Evolutionary conservation across 2,113 vertebrate genomes (phyloP).

Genomic region (Axis porcinus): DNA sequence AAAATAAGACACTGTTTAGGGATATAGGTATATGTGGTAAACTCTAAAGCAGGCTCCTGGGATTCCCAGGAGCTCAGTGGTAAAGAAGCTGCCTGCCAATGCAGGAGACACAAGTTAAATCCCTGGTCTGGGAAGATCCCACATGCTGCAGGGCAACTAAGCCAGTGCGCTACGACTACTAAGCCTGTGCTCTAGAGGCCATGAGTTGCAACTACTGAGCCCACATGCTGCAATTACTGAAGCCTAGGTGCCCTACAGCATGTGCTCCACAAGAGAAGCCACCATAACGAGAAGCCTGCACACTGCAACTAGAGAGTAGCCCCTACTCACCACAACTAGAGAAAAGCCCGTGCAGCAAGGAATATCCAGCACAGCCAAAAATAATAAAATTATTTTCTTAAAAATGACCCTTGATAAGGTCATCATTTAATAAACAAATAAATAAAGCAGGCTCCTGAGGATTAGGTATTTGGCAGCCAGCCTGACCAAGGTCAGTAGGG

Average conservation of each 20-base stretch:
- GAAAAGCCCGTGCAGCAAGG: neutral
- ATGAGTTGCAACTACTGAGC: neutral
- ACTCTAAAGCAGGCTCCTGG: neutral
- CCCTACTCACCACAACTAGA: neutral
- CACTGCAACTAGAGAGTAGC: neutral
- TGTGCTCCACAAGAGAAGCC: neutral
- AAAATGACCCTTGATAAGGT: neutral
- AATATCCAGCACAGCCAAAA: neutral
- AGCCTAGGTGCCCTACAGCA: neutral
- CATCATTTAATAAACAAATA: neutral
- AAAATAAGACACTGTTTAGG: conserved; percentile 1
- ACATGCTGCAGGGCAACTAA: neutral
- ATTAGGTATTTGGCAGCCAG: conserved; percentile 29
- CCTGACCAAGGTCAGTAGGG: neutral
- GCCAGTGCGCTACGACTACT: neutral
- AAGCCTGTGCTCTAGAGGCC: neutral
- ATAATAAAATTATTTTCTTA: neutral
- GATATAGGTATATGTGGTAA: neutral
- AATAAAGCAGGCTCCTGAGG: neutral
- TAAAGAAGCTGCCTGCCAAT: neutral
- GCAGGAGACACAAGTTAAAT: neutral
- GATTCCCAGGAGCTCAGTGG: neutral
- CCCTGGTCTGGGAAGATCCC: neutral
- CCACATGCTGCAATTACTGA: neutral
- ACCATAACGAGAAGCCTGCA: neutral